These are phyloP conservation scores for Gobio occitaniae DNA, from an alignment of 2,797 vertebrate genomes.

Conservation along the genomic window DNA sequence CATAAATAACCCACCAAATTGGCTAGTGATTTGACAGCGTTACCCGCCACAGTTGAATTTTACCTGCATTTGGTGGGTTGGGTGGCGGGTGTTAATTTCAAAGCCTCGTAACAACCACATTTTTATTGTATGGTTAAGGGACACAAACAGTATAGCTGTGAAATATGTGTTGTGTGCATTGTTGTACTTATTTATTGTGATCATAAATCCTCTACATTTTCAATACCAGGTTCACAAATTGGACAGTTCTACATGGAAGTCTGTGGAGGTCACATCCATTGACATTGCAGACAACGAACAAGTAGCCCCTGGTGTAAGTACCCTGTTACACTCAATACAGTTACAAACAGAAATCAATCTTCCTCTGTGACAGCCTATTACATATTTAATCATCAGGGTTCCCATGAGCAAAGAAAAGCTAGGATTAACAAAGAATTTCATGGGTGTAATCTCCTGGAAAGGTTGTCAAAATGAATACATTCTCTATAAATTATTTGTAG, in stretches of 20 bases:
- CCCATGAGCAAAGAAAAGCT: not conserved
- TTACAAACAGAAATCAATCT: not conserved
- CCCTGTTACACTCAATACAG: not conserved
- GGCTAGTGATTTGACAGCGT: no score
- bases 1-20: no score
- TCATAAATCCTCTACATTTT: not conserved
- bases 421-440: not conserved
- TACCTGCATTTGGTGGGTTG: no score
- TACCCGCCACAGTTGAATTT: no score
- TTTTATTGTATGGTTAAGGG: not conserved
- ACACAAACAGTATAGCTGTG: not conserved
- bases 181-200: not conserved
- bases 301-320: constrained; percentile 87
- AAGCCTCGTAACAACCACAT: not conserved
- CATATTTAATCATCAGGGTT: not conserved
- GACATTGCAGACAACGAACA: constrained; percentile 91
- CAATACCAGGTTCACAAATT: constrained; percentile 87
- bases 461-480: not conserved
- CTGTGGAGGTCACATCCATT: constrained; percentile 86
- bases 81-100: no score
- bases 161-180: not conserved
- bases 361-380: not conserved
- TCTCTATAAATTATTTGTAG: not conserved
- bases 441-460: not conserved
- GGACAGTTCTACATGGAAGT: constrained; percentile 84